Evolutionary conservation across 2,113 vertebrate genomes (phyloP).

Genomic region (Ia io): DNA sequence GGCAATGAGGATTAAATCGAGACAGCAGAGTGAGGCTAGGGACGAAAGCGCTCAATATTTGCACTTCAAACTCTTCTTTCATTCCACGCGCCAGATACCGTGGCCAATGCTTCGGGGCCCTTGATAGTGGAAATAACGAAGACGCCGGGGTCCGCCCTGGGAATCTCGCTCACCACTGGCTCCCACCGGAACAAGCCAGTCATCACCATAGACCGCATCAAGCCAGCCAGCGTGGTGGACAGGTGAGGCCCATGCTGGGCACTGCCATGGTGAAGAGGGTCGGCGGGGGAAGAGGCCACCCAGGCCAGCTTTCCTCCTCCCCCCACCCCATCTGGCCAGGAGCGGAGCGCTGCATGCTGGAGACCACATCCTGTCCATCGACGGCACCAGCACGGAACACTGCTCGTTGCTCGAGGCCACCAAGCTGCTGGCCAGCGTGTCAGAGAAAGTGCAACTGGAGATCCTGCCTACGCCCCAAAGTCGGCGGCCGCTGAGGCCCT

Average conservation of each 20-base stretch:
- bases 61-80: neutral
- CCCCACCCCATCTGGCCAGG: constrained; percentile 74
- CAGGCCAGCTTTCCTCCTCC: neutral
- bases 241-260: constrained; percentile 81
- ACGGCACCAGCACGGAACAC: constrained; percentile 94
- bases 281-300: fast-evolving
- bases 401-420: constrained; percentile 95
- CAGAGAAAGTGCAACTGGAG: constrained; percentile 91
- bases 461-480: constrained; percentile 92
- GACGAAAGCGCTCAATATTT: neutral
- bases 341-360: constrained; percentile 92
- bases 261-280: fast-evolving
- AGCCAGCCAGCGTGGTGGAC: constrained; percentile 94
- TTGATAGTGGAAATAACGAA: constrained; percentile 95
- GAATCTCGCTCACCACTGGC: constrained; percentile 89
- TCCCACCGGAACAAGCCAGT: constrained; percentile 92
- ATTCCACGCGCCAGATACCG: constrained; percentile 84
- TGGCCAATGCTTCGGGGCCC: constrained; percentile 91
- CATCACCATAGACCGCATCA: constrained; percentile 95
- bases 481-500: constrained; percentile 86
- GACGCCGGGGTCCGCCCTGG: constrained; percentile 87
- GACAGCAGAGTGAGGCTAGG: neutral
- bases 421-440: constrained; percentile 91
- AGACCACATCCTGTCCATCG: constrained; percentile 94
- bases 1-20: neutral